Percentiles rank a stretch among this genome's conserved stretches.
Conservation (phyloP, 2,797 vertebrate genomes). For the Manis javanica region DNA sequence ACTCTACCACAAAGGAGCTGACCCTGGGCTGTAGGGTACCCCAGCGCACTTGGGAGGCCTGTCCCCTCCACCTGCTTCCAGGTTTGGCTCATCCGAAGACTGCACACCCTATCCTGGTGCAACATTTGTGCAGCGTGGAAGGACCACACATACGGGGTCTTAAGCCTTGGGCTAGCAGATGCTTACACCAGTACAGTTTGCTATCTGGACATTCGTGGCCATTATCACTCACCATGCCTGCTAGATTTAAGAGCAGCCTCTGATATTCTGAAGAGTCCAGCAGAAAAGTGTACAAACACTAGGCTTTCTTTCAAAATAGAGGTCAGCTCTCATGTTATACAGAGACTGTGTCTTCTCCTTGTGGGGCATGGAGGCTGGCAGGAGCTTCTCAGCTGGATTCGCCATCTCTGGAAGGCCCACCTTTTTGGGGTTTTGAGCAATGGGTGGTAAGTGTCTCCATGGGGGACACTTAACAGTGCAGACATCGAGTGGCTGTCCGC, state of each 20-base stretch:
- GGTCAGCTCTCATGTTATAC: not conserved
- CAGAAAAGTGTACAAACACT: not conserved
- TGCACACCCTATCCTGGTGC: not conserved
- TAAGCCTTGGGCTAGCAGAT: not conserved
- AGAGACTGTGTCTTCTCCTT: fast-evolving
- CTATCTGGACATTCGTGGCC: not conserved
- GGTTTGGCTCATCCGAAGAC: constrained; percentile 25
- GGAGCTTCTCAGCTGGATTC: not conserved
- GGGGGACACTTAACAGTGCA: fast-evolving
- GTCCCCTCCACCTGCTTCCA: constrained; percentile 24
- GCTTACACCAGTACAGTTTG: not conserved
- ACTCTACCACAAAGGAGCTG: constrained; percentile 78
- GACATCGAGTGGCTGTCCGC: fast-evolving
- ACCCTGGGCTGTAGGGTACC: constrained; percentile 30
- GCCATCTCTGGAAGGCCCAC: not conserved
- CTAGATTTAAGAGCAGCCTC: not conserved
- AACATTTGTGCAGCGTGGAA: not conserved
- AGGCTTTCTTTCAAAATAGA: not conserved
- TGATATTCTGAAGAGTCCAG: not conserved
- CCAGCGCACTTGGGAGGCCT: not conserved
- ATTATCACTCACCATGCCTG: not conserved
- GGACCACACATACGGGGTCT: constrained; percentile 13
- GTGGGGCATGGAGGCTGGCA: fast-evolving
- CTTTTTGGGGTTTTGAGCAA: fast-evolving
- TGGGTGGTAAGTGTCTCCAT: fast-evolving